Conservation (phyloP, 2,113 vertebrate genomes). For the Polypterus bichir region DNA sequence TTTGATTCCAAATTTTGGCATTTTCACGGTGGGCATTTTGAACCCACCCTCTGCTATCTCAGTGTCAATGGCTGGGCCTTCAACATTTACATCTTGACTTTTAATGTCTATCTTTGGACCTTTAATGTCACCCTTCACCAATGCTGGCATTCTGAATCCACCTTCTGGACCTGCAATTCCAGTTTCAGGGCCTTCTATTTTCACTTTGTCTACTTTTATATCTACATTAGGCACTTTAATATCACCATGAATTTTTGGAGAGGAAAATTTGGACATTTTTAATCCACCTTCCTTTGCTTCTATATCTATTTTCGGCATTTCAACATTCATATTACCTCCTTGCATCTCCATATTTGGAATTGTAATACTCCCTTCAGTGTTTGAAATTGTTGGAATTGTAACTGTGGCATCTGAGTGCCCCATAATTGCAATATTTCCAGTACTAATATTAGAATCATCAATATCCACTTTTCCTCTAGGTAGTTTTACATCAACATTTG, state of each 20-base stretch:
- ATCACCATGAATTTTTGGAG: background rate
- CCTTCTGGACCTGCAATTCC: constrained; percentile 25
- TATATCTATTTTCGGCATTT: background rate
- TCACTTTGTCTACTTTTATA: constrained; percentile 27
- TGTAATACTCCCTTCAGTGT: constrained; percentile 19
- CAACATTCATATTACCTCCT: constrained; percentile 9
- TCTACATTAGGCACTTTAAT: background rate
- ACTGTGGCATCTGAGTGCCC: constrained; percentile 26
- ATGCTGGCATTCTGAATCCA: constrained; percentile 34
- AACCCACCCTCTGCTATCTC: background rate
- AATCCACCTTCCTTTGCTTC: background rate
- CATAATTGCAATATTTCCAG: constrained; percentile 23
- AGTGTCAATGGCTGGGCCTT: accelerated
- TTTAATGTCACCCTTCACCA: constrained; percentile 22
- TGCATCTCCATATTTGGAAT: background rate
- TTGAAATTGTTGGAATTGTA: constrained; percentile 38
- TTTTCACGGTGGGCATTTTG: background rate
- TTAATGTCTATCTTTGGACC: background rate
- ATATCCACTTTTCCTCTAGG: constrained; percentile 27
- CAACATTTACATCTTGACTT: background rate
- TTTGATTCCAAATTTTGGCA: accelerated
- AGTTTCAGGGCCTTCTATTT: constrained; percentile 26
- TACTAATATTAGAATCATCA: constrained; percentile 21
- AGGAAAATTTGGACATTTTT: background rate
- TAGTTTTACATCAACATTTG: background rate